Base-by-base conservation (phyloP, 2,888 invertebrate genomes). In the Sinelater perroti region DNA sequence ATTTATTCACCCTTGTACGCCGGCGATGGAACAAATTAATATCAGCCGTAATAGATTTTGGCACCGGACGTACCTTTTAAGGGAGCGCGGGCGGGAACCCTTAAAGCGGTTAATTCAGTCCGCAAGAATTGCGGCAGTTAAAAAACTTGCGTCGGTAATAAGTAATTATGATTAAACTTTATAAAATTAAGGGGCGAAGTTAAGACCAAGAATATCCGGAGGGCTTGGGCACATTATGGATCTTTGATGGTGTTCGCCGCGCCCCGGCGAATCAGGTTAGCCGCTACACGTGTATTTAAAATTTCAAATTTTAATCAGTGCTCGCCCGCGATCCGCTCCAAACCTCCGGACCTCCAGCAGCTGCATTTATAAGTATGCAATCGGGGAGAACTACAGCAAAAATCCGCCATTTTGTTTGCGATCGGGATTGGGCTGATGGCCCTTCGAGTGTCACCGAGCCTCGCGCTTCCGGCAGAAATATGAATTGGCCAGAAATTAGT, bases 271-370 rank as follows among this genome's bases (percentile, higher is more conserved):
- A 55, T 55, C 42, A 55, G 49, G 55, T 55, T 55, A 49, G 49
- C 49, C 42, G 30, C 40, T 49, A 49, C 33, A 49, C 45, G 46
- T 54, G 53, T 55, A 55, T 55, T 56, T 56, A 50, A 56, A 56
- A 44, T 44, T 56, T 56, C 35, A 56, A 56, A 56, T 51, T 56
- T 56, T 56, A 56, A 56, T 56, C 56, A 56, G 36, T 44, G 33
- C 45, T 44, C 50, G 38, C 50, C 38, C 24, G 35, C 42, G 28
- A 52, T 44, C 20, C 35, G 40, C 10, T 18, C 38, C 18, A 33
- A 51, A 31, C 38, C 26, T 38, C 50, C 26, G 42, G 20, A 13
- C 28, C 35, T 14, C 42, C 40, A 31, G 40, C 50, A 50, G 38
- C 50, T 50, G 40, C 40, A 31, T 38, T 18, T 46, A 40, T 40